Conservation (phyloP, 23 tunicate genomes). For the Diplosoma virens region DNA sequence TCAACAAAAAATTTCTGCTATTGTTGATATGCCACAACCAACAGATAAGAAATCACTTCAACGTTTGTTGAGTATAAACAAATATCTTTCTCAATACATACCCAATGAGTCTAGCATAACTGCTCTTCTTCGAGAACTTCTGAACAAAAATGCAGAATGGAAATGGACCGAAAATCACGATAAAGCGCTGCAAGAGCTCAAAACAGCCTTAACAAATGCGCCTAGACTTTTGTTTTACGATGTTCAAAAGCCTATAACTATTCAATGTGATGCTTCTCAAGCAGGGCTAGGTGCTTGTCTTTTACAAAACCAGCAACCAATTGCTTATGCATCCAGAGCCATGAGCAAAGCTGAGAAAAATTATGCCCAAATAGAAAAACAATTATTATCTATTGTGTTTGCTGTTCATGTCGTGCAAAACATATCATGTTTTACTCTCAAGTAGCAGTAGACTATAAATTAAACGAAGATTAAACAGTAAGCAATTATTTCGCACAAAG, state of each 20-base stretch:
- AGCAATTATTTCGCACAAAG: no score
- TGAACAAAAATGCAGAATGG: conserved; percentile 7
- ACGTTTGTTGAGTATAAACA: background rate
- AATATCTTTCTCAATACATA: conserved; percentile 13
- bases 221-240: no score
- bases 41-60: background rate
- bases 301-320: conserved; percentile 21
- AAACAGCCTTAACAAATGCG: background rate
- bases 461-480: no score
- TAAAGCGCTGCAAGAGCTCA: conserved; percentile 1
- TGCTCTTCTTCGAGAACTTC: conserved; percentile 12
- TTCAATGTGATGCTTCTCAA: conserved; percentile 36
- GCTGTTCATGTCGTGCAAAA: no score
- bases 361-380: conserved; percentile 47
- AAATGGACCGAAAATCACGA: conserved; percentile 10
- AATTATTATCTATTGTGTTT: conserved; percentile 27
- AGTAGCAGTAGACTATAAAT: no score
- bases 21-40: conserved; percentile 15
- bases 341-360: conserved; percentile 19
- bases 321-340: conserved; percentile 31
- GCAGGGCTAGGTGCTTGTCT: conserved; percentile 36
- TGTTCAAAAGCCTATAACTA: conserved; percentile 17
- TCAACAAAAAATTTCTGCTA: background rate
- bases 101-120: conserved; percentile 29
- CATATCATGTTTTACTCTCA: no score